Conservation (phyloP, 2,797 vertebrate genomes). For the Petrocephalus schoutedeni region DNA sequence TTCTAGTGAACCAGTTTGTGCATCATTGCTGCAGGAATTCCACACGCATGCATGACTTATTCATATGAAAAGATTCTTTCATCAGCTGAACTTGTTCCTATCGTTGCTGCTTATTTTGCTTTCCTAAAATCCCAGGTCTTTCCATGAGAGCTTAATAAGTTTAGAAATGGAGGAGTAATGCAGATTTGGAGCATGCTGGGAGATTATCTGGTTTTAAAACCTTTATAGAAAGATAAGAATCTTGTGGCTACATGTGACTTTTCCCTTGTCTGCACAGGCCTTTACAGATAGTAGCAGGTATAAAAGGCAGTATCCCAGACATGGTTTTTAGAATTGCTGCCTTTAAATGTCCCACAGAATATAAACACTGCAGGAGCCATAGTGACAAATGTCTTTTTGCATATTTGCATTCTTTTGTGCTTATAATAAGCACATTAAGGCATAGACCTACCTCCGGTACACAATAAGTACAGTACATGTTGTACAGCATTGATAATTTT, state of each 20-base stretch:
- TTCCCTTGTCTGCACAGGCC: background rate
- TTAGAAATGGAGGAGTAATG: constrained; percentile 4
- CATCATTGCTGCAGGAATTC: background rate
- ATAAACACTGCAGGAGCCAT: background rate
- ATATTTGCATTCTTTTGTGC: background rate
- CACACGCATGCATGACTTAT: background rate
- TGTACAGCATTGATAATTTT: background rate
- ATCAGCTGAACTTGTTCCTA: background rate
- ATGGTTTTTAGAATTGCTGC: background rate
- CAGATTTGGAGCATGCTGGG: background rate
- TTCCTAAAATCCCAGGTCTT: background rate
- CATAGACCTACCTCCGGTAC: background rate
- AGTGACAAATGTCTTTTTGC: background rate
- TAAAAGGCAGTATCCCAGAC: background rate
- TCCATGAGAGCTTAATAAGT: background rate
- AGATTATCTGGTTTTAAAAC: background rate
- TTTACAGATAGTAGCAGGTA: background rate
- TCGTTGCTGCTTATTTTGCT: background rate
- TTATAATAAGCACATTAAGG: background rate
- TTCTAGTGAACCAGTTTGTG: background rate
- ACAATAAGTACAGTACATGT: background rate
- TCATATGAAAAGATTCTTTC: background rate
- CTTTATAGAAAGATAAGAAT: background rate
- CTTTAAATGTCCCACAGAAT: background rate
- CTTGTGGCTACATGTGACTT: background rate